Percentiles rank a stretch among this genome's conserved stretches.
Conservation (phyloP, 2,113 vertebrate genomes). For the Bos javanicus region DNA sequence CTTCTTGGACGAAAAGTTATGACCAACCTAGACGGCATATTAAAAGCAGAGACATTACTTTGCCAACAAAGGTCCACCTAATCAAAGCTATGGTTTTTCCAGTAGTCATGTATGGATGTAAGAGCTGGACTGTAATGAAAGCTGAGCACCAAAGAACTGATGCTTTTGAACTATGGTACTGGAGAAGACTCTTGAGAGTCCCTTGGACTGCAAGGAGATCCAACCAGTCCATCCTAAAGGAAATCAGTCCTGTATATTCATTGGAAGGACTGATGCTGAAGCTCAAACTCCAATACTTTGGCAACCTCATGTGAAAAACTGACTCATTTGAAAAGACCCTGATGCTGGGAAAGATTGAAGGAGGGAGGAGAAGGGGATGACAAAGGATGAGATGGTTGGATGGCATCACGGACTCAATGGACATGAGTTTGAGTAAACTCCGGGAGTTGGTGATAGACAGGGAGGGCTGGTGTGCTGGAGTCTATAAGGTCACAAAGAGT, state of each 20-base stretch:
- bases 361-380: accelerated
- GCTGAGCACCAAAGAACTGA: not conserved
- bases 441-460: not conserved
- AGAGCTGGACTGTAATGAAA: not conserved
- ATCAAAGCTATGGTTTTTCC: not conserved
- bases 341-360: not conserved
- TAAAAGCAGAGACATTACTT: not conserved
- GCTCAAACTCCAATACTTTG: not conserved
- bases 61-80: not conserved
- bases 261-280: not conserved
- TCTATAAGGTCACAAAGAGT: not conserved
- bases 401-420: not conserved
- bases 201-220: not conserved
- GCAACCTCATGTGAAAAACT: not conserved
- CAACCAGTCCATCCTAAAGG: not conserved
- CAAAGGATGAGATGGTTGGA: not conserved
- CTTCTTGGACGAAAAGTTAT: not conserved
- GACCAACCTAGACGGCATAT: not conserved
- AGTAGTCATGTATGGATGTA: not conserved
- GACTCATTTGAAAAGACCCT: not conserved
- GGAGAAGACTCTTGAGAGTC: not conserved
- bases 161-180: not conserved
- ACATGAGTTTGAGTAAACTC: not conserved
- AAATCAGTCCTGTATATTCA: not conserved
- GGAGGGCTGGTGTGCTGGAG: not conserved